phyloP scores from a whole-genome alignment of 1,140 invertebrate genomes.

The Drosophila navojoa region DNA sequence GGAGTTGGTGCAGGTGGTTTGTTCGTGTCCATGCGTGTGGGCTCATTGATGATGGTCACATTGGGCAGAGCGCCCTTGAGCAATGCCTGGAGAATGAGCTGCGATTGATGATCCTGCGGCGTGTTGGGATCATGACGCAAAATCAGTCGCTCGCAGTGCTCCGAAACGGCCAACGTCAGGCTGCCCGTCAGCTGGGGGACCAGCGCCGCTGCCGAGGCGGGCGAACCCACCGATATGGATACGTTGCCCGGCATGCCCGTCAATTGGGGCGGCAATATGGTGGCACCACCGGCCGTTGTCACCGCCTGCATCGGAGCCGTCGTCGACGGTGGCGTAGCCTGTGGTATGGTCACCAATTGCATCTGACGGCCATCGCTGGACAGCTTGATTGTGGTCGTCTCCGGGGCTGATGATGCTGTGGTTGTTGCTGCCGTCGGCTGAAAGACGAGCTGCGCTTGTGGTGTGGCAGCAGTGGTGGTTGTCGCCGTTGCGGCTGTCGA shows the following conservation, averaged over 20 bases:
- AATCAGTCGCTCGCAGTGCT: conserved; percentile 79
- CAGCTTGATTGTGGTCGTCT: conserved; percentile 59
- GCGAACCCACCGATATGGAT: conserved; percentile 76
- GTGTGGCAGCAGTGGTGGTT: conserved; percentile 28
- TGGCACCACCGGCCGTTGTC: conserved; percentile 56
- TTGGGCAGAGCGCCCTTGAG: conserved; percentile 81
- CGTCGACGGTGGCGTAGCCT: conserved; percentile 42
- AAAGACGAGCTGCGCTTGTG: conserved; percentile 54
- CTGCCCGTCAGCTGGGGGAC: conserved; percentile 81
- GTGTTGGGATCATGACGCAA: conserved; percentile 80
- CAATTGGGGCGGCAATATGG: conserved; percentile 69
- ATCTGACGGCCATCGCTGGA: conserved; percentile 72
- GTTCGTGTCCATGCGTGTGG: conserved; percentile 62
- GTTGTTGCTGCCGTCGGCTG: conserved; percentile 38
- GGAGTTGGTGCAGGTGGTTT: conserved; percentile 40
- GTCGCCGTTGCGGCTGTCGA: conserved; percentile 20
- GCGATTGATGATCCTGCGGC: conserved; percentile 82
- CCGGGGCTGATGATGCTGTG: conserved; percentile 11
- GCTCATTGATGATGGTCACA: conserved; percentile 83
- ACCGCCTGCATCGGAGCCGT: conserved; percentile 6
- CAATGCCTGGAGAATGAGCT: conserved; percentile 79
- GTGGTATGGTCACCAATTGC: conserved; percentile 74
- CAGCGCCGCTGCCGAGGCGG: conserved; percentile 69
- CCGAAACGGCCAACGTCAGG: conserved; percentile 76
- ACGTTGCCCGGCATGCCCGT: conserved; percentile 75